Conservation (phyloP, 2,888 invertebrate genomes). For the Elysia crispata region DNA sequence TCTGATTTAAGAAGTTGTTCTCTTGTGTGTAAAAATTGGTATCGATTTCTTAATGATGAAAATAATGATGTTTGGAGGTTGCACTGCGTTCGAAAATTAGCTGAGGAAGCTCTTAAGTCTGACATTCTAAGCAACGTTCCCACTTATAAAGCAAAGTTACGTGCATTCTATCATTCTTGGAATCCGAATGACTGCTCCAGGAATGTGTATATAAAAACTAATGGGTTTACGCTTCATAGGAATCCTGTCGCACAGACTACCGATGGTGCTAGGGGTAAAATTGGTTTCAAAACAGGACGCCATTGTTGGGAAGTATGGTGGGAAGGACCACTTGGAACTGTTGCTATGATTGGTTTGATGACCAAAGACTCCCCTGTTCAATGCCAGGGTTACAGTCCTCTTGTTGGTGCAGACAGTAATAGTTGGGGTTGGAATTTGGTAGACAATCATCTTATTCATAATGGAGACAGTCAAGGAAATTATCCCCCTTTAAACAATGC, state of each 20-base stretch:
- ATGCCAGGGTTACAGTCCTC: constrained; percentile 95
- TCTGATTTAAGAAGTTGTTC: constrained; percentile 92
- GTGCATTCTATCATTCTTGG: constrained; percentile 96
- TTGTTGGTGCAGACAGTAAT: constrained; percentile 96
- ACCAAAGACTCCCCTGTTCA: constrained; percentile 91
- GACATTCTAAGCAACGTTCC: constrained; percentile 92
- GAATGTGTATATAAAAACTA: constrained; percentile 96
- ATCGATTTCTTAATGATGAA: constrained; percentile 91
- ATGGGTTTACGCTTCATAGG: constrained; percentile 97
- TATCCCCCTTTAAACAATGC: constrained; percentile 96
- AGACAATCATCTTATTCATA: constrained; percentile 96
- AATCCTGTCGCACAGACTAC: constrained; percentile 99
- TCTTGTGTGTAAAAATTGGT: constrained; percentile 95
- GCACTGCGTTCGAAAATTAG: constrained; percentile 90
- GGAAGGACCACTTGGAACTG: constrained; percentile 98
- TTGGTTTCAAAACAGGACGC: constrained; percentile 89
- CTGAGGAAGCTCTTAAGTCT: constrained; percentile 92
- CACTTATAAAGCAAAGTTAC: constrained; percentile 93
- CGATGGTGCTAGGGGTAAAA: constrained; percentile 92
- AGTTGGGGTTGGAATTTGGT: constrained; percentile 99
- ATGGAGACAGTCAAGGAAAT: constrained; percentile 95
- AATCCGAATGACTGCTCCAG: constrained; percentile 97
- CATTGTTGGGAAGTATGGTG: constrained; percentile 99
- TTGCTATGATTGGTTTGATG: constrained; percentile 89
- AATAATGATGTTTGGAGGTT: constrained; percentile 96